Conservation (phyloP, 2,113 vertebrate genomes). For the Gallinago undulata region DNA sequence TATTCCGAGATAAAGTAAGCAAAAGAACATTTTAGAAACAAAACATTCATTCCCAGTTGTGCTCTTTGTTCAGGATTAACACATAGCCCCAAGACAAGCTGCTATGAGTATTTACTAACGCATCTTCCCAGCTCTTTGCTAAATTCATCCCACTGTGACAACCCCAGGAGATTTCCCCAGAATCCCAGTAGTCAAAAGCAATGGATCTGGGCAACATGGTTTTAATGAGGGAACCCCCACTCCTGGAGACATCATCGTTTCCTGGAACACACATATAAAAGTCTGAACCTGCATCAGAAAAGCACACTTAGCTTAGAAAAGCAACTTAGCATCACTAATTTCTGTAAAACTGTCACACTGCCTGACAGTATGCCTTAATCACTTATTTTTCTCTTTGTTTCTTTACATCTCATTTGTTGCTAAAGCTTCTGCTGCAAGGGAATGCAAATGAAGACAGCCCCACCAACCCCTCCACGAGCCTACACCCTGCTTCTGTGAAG, state of each 20-base stretch:
- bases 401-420: background rate
- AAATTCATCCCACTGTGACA: background rate
- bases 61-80: background rate
- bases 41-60: background rate
- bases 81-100: background rate
- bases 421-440: background rate
- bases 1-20: background rate
- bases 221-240: background rate
- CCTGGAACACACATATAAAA: background rate
- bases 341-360: background rate
- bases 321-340: background rate
- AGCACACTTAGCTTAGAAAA: background rate
- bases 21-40: background rate
- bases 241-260: background rate
- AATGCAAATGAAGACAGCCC: background rate
- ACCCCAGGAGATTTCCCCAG: background rate
- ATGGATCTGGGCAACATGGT: background rate
- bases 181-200: background rate
- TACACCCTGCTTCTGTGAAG: background rate
- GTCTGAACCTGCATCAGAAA: background rate
- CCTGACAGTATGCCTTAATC: background rate
- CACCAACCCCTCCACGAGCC: background rate
- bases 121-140: background rate
- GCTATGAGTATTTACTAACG: background rate
- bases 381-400: background rate